These are phyloP conservation scores for Drosophila dunni DNA, from an alignment of 1,140 invertebrate species.

Conservation along the genomic window DNA sequence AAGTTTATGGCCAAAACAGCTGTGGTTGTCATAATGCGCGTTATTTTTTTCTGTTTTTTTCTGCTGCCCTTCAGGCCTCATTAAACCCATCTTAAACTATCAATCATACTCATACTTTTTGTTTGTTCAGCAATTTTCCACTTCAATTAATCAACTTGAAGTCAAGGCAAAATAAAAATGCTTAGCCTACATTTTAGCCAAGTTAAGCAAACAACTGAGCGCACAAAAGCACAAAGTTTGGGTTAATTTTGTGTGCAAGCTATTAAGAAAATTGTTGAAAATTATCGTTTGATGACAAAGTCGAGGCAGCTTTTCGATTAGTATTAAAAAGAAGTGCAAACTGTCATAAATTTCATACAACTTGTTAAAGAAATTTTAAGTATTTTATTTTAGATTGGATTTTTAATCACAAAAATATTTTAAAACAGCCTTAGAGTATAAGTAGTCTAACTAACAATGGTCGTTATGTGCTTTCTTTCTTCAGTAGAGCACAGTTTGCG, in stretches of 20 bases:
- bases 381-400: no score
- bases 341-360: no score
- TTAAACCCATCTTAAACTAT: constrained; percentile 68
- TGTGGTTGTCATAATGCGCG: background rate
- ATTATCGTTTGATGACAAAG: no score
- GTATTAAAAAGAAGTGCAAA: no score
- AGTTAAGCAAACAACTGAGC: constrained; percentile 24
- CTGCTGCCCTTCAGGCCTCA: constrained; percentile 48
- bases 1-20: background rate
- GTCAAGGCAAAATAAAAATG: constrained; percentile 31
- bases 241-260: no score
- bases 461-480: background rate
- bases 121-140: constrained; percentile 45
- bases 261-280: no score
- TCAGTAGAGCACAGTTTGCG: background rate
- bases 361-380: no score
- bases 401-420: background rate
- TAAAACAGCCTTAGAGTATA: no score
- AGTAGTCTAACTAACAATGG: background rate
- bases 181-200: constrained; percentile 45
- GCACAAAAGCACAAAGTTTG: constrained; percentile 31
- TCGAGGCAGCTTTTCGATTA: no score
- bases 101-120: constrained; percentile 53
- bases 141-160: constrained; percentile 69
- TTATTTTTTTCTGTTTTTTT: background rate